Base-by-base conservation (phyloP, 2,888 invertebrate species). In the Aphodius sticticus region DNA sequence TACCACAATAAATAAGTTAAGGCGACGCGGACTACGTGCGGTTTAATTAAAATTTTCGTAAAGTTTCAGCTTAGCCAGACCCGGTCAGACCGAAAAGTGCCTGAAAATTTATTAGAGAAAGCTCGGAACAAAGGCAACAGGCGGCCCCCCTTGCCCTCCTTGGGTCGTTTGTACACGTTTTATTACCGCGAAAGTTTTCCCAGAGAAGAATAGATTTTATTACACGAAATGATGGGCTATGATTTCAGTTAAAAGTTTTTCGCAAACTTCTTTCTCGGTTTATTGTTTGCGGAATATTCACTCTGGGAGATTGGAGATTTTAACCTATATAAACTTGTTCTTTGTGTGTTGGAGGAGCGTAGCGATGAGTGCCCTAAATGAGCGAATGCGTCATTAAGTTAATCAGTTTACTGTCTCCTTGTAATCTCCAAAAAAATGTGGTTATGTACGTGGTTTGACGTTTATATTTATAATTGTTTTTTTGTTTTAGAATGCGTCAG, bases 401-500 rank as follows among this genome's bases (percentile, higher is more conserved):
- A 26, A 26, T 3, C 26, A 26, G 26, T 26, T 26, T 3, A 26
- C 26, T 26, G 26, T 26, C 26, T 26, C 26, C 26, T 26, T 26
- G 26, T 26, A 26, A 26, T 26, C n/a, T n/a, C n/a, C n/a, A n/a
- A n/a, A n/a, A n/a, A n/a, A n/a, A n/a, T n/a, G n/a, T n/a, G n/a
- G n/a, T n/a, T n/a, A n/a, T n/a, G n/a, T n/a, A n/a, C n/a, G n/a
- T n/a, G n/a, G n/a, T n/a, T n/a, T n/a, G n/a, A n/a, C n/a, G n/a
- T n/a, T 26, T 26, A 26, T 53, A 74, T 74, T 74, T 35, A 74
- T 74, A 2, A 26, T 74, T 37, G 74, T 35, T 6, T 36, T 35
- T 37, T 77, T 37, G 12, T 92, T 92, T 84, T 93, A 96, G 95
- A 95, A 94, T 88, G 94, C 95, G 85, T 94, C 95, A 85, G 95